Conservation (phyloP, 1,140 invertebrate genomes). For the Luehdorfia chinensis region DNA sequence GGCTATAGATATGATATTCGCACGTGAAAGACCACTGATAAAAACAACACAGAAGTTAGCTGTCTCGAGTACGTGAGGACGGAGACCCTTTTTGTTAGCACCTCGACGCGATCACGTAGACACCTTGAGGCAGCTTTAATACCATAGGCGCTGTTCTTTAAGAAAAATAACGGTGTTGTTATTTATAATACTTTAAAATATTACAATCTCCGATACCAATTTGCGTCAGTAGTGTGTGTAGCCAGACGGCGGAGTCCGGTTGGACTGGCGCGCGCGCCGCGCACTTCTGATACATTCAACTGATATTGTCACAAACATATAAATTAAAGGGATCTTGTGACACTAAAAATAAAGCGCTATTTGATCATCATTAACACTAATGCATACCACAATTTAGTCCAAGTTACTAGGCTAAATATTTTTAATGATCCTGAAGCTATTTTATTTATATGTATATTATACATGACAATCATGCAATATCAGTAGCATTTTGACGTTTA, state of each 20-base stretch:
- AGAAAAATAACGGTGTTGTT: background rate
- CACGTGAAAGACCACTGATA: constrained; percentile 51
- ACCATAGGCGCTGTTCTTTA: background rate
- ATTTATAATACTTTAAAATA: too few species aligned
- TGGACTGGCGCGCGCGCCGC: background rate
- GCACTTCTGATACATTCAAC: background rate
- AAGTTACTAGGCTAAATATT: background rate
- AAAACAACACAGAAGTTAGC: constrained; percentile 51
- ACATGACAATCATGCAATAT: too few species aligned
- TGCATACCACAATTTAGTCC: constrained; percentile 21
- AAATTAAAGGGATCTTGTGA: constrained; percentile 61
- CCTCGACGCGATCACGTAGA: constrained; percentile 45
- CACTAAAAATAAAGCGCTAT: constrained; percentile 31
- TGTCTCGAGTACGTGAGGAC: constrained; percentile 47
- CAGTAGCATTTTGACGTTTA: too few species aligned
- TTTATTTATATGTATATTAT: too few species aligned
- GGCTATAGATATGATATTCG: constrained; percentile 61
- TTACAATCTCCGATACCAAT: background rate
- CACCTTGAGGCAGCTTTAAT: constrained; percentile 27
- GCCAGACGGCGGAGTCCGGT: background rate
- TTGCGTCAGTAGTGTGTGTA: background rate
- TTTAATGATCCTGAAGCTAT: too few species aligned
- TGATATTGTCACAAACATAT: constrained; percentile 23
- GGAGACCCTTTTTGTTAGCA: constrained; percentile 52
- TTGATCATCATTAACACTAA: constrained; percentile 38